Evolutionary conservation across 2,113 vertebrate genomes (phyloP), one percentile per base, ranked within the genome.

Genomic region (Rhineura floridana): DNA sequence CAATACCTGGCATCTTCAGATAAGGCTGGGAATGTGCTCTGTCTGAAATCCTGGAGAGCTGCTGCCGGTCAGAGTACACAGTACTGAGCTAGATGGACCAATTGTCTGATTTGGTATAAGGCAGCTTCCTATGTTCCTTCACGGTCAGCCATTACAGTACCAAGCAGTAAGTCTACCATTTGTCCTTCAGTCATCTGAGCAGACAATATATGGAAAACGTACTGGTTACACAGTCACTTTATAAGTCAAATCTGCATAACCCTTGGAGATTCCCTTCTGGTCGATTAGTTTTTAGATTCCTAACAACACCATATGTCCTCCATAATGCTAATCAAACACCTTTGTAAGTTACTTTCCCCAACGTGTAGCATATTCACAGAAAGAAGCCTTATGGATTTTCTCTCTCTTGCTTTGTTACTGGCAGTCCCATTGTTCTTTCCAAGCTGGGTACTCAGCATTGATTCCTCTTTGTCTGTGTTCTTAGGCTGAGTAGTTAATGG

Each of bases 391-490:
- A 76, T 59, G 46, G 69, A 76, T 88, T 83, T 75, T 50, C 70
- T 88, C 23, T 30, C 13, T 76, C 55, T 75, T 72, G 36, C 55
- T 75, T 63, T 88, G 59, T 65, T 48, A 30, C 59, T 88, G 65
- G 33, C 55, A 67, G 70, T 48, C n/a, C 19, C 55, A 52, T 88
- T 83, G 85, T 86, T 83, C 69, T 88, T 83, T 76, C 80, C 72
- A 83, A 55, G 33, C n/a, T 75, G 87, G 44, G 46, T 44, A 65
- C 62, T 83, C 17, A 9, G 55, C 80, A 83, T 83, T 50, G 70
- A 88, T 88, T 83, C 81, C 42, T 82, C 70, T 50, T 76, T 83
- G 70, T n/a, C n/a, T n/a, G n/a, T 52, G 67, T 88, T 83, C 50
- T 65, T 88, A 76, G 70, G 80, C 87, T 76, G 80, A 52, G 44